Evolutionary conservation across 2,113 vertebrate species (phyloP).

Genomic region (Corythoichthys intestinalis): DNA sequence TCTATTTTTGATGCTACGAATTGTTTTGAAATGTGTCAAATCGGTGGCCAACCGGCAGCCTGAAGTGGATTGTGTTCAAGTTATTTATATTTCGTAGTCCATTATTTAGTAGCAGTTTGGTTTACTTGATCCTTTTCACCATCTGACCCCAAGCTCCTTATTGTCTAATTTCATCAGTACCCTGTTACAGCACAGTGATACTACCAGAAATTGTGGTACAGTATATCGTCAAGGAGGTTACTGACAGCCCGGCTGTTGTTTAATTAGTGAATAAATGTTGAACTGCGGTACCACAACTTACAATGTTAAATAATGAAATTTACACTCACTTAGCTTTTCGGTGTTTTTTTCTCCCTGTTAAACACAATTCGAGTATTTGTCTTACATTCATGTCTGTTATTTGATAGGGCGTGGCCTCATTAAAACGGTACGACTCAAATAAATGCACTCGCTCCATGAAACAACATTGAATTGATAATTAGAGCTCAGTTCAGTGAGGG

Average conservation of each 20-base stretch:
- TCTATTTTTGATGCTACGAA: neutral
- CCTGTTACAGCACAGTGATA: conserved; percentile 21
- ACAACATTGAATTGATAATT: conserved; percentile 43
- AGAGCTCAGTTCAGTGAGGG: conserved; percentile 26
- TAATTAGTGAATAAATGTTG: neutral
- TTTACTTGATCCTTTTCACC: conserved; percentile 1
- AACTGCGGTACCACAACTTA: neutral
- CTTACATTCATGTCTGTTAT: neutral
- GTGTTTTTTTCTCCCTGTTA: neutral
- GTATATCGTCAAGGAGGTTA: conserved; percentile 34
- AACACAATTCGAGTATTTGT: neutral
- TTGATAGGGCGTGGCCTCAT: conserved; percentile 7
- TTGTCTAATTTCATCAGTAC: neutral
- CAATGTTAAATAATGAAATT: neutral
- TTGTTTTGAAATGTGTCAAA: neutral
- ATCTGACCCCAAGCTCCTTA: neutral
- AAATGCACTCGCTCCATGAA: conserved; percentile 10
- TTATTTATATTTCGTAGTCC: neutral
- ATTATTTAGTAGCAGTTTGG: conserved; percentile 4
- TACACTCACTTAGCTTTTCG: neutral
- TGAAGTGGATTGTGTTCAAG: neutral
- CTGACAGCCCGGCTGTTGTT: conserved; percentile 8
- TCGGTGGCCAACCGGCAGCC: neutral
- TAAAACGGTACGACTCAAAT: conserved; percentile 19
- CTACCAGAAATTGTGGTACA: conserved; percentile 10